Base-by-base conservation (phyloP, 2,888 invertebrate genomes). In the Cryptocheilus praepositus region DNA sequence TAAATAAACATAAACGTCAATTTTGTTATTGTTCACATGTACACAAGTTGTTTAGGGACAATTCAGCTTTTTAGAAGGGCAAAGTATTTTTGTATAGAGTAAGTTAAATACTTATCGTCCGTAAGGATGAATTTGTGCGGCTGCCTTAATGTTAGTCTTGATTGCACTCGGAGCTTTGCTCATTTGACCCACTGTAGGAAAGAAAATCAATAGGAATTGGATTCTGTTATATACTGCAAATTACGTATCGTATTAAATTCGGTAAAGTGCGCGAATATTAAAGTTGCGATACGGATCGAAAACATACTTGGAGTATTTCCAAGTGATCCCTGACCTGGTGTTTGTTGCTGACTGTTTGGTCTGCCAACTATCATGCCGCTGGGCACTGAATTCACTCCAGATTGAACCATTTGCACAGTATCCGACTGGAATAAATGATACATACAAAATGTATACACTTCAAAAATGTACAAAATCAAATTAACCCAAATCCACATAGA, bases 101-200 rank as follows among this genome's bases (percentile, higher is more conserved):
- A 36, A 7, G 13, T 36, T 3, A 45, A 11, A 1, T 53, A 15
- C 8, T 89, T 90, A 93, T 88, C 94, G 91, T 83, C 93, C 93
- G 85, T 96, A 97, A 0, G 96, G 96, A 90, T 97, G 96, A 76
- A 96, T 95, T 89, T 95, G 95, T 72, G 94, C 93, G 3, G 96
- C 97, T 64, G 96, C 94, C 89, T 97, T 97, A 72, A 97, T 97
- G 86, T 97, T 97, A 0, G 97, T 97, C 87, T 97, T 97, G 76
- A 97, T 96, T 25, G 95, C 93, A 61, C 96, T 95, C 0, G 96
- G 96, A 16, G 95, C 95, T 90, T 97, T 97, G 45, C 93, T 94
- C 90, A 96, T 91, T 73, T 92, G 92, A 61, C 89, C 89, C 86
- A 89, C 88, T 87, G 76, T 63, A 85, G 87, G n/a, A 58, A 61